Percentiles rank a stretch among this genome's conserved stretches.
These are phyloP conservation scores for Drosophila nannoptera DNA, from an alignment of 1,140 invertebrate genomes.

Conservation along the genomic window DNA sequence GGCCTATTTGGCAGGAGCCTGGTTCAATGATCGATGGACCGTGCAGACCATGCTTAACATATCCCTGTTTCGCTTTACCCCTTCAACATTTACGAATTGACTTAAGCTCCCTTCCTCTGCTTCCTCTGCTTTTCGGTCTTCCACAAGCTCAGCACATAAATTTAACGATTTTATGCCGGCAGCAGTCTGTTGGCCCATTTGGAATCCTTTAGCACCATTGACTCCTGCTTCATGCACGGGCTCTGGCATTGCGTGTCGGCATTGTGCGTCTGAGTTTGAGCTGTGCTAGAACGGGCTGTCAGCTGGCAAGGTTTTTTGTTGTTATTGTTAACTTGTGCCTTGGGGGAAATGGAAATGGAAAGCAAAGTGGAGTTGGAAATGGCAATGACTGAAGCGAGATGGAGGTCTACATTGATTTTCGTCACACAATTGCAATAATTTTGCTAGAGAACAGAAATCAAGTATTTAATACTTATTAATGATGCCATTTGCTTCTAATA, in stretches of 20 bases:
- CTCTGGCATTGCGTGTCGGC: conserved; percentile 36
- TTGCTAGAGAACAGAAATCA: conserved; percentile 6
- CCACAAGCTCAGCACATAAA: conserved; percentile 53
- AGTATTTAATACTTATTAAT: conserved; percentile 42
- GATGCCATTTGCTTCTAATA: conserved; percentile 46
- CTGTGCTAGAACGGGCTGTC: conserved; percentile 17
- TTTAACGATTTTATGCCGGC: conserved; percentile 71
- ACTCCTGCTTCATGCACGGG: background rate
- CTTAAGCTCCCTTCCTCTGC: conserved; percentile 3
- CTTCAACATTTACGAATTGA: conserved; percentile 43
- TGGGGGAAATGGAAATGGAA: conserved; percentile 12
- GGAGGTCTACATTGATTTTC: conserved; percentile 56
- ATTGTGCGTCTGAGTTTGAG: conserved; percentile 33
- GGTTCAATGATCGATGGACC: conserved; percentile 36
- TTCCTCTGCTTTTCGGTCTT: conserved; percentile 1
- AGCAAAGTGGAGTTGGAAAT: conserved; percentile 9
- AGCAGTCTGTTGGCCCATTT: conserved; percentile 43
- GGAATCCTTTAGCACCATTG: conserved; percentile 53
- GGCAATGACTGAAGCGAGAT: conserved; percentile 3
- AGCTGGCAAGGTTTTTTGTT: conserved; percentile 42
- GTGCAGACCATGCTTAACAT: no score
- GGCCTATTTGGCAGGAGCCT: background rate
- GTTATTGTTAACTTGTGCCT: conserved; percentile 35
- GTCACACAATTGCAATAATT: conserved; percentile 46
- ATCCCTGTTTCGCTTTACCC: conserved; percentile 20